phyloP scores from a whole-genome alignment of 2,113 vertebrate genomes.

The Salminus brasiliensis region DNA sequence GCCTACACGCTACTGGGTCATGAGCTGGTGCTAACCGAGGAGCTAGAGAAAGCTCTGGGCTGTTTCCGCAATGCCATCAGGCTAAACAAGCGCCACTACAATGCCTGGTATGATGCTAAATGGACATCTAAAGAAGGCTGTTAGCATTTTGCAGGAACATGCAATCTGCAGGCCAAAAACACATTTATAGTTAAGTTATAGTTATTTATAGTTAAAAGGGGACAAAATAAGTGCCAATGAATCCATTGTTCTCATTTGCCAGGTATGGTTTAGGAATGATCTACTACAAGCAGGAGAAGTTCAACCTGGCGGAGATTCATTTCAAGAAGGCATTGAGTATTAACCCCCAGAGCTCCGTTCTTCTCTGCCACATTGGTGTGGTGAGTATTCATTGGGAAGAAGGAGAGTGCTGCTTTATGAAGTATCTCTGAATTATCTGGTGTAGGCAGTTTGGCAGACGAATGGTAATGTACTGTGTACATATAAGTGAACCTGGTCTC shows the following conservation, averaged over 20 bases:
- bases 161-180: too few species aligned
- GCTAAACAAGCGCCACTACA: conserved; percentile 95
- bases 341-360: conserved; percentile 97
- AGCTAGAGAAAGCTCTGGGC: conserved; percentile 93
- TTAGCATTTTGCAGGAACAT: not conserved
- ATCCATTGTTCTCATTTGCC: conserved; percentile 45
- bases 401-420: not conserved
- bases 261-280: conserved; percentile 99
- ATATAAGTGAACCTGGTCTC: too few species aligned
- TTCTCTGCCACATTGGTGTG: conserved; percentile 97
- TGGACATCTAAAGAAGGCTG: too few species aligned
- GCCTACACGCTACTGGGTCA: conserved; percentile 96
- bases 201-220: not conserved
- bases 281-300: conserved; percentile 99
- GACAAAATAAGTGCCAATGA: not conserved
- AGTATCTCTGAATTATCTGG: not conserved
- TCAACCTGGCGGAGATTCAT: conserved; percentile 97
- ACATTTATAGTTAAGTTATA: too few species aligned
- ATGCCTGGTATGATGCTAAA: conserved; percentile 88
- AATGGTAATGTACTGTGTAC: too few species aligned
- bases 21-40: conserved; percentile 95
- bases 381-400: conserved; percentile 73
- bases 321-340: conserved; percentile 98
- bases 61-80: conserved; percentile 96
- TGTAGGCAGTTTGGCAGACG: too few species aligned